These are phyloP conservation scores for Elephas maximus DNA, from an alignment of 2,113 vertebrate species.

Conservation along the genomic window DNA sequence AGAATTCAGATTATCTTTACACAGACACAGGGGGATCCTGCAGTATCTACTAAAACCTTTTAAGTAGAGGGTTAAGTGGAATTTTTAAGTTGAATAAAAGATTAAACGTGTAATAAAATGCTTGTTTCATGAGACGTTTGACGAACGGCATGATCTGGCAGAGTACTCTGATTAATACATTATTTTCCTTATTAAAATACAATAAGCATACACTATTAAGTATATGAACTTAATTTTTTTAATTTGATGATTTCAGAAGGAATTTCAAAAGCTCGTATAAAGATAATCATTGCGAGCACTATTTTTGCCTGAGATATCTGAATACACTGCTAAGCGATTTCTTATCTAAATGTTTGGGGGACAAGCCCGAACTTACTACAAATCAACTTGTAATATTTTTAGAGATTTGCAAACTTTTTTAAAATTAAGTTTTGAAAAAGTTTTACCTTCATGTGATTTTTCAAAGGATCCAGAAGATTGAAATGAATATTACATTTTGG, in stretches of 20 bases:
- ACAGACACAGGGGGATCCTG: not conserved
- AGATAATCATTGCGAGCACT: conserved; percentile 13
- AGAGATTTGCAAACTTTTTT: conserved; percentile 35
- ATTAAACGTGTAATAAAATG: conserved; percentile 29
- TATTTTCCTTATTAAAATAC: conserved; percentile 48
- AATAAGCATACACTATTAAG: not conserved
- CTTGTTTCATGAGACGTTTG: conserved; percentile 4
- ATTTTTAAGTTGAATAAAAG: conserved; percentile 44
- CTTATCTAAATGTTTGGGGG: not conserved
- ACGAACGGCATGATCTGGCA: not conserved
- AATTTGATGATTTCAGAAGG: conserved; percentile 44
- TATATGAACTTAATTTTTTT: conserved; percentile 33
- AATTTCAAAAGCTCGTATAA: conserved; percentile 5
- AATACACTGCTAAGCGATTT: conserved; percentile 22
- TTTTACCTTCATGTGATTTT: conserved; percentile 94
- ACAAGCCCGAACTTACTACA: conserved; percentile 46
- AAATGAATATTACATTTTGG: conserved; percentile 95
- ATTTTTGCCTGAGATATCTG: conserved; percentile 24
- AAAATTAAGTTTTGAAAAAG: conserved; percentile 65
- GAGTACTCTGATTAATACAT: conserved; percentile 13
- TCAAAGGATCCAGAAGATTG: conserved; percentile 92
- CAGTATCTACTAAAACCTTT: conserved; percentile 51
- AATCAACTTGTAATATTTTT: not conserved
- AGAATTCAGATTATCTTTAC: not conserved
- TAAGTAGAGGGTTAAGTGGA: conserved; percentile 21